Base-by-base conservation (phyloP, 1,140 invertebrate genomes). In the Pristionchus pacificus region DNA sequence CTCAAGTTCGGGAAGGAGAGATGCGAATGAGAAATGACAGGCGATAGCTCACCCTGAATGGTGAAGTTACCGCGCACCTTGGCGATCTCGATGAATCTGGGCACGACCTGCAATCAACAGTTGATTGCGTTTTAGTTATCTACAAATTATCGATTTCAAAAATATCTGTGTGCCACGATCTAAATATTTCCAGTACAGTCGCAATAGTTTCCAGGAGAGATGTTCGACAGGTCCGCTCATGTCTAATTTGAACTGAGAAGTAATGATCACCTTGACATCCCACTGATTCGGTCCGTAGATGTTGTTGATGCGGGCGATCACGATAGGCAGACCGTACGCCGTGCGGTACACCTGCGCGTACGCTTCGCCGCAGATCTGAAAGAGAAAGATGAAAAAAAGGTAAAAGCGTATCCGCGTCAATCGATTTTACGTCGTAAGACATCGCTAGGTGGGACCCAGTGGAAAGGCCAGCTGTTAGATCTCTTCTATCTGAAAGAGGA, bases 271-370 rank as follows among this genome's bases (percentile, higher is more conserved):
- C 63, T 81, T 81, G 2, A 82, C 82, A 49, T 85, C 77, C 81
- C 83, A 85, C 69, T 85, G 84, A 65, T 84, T 80, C n/a, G 84
- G 84, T 14, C 84, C 84, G 68, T 85, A 85, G 32, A 85, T 84
- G 71, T 85, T 85, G 74, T 85, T 85, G 32, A 85, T 78, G 10
- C 84, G 72, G 6, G 83, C 74, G 19, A 82, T 84, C 2, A 84
- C 75, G 68, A 85, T 80, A 10, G 84, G 84, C 38, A 84, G 72
- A 55, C 74, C 68, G 67, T 72, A 75, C 38, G 60, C 32, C 32
- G 68, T 27, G 58, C 74, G 80, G 62, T 72, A 82, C 10, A 77
- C 65, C 32, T 77, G 72, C 0, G 74, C 80, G 66, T 79, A 82
- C 6, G 74, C 71, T 67, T 82, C 80, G 28, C 79, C 69, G 30